A percentile compares a stretch with the other conserved stretches of the same genome.
phyloP scores from a whole-genome alignment of 2,113 vertebrate genomes.

The Antechinus flavipes region DNA sequence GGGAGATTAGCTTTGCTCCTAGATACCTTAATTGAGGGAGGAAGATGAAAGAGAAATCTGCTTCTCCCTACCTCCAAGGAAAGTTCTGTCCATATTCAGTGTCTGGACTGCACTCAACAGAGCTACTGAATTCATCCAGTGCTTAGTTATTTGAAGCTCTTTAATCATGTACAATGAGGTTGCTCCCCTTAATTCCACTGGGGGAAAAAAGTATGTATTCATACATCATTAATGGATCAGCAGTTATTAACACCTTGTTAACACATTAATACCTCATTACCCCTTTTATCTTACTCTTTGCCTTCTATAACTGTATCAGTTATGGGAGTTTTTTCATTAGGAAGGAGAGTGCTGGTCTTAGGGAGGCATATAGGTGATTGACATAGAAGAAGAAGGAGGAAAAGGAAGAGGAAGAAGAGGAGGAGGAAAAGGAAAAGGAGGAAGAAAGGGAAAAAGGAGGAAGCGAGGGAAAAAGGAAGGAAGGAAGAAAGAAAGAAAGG shows the following conservation, averaged over 20 bases:
- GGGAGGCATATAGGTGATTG: neutral
- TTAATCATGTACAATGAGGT: neutral
- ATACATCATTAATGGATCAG: neutral
- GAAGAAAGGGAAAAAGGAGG: too few relatives aligned
- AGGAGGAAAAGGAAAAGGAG: too few relatives aligned
- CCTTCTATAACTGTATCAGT: neutral
- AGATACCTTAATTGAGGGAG: neutral
- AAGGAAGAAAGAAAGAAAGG: too few relatives aligned
- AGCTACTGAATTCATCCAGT: neutral
- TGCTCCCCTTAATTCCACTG: neutral
- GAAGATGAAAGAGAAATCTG: neutral
- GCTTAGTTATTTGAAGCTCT: neutral
- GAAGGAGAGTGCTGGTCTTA: neutral
- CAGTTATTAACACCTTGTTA: neutral
- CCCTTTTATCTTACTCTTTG: neutral
- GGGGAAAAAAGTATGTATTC: neutral
- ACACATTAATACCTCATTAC: neutral
- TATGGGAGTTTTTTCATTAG: neutral
- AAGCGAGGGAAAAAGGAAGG: rapidly evolving
- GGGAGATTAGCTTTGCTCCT: neutral
- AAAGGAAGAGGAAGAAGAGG: rapidly evolving
- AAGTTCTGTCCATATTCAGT: neutral
- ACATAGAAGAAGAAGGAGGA: neutral
- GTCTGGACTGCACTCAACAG: neutral
- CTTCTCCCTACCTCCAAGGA: neutral